A percentile compares a stretch with the other conserved stretches of the same genome.
These are phyloP conservation scores for Rhimphoctona megacephalus DNA, from an alignment of 2,888 invertebrate genomes.

Conservation along the genomic window DNA sequence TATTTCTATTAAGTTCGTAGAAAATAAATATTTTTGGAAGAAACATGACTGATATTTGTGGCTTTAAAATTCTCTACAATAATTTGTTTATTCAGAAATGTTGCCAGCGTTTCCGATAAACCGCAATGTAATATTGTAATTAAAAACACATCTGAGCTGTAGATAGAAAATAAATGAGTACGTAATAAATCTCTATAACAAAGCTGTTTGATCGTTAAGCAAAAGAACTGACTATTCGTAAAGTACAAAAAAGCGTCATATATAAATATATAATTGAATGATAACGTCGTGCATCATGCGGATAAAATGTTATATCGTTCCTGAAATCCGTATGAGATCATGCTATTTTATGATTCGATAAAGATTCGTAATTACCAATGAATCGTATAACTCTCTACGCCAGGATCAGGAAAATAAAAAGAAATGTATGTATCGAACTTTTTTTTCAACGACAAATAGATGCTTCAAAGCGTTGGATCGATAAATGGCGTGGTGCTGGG, in stretches of 20 bases:
- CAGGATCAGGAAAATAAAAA: slow-evolving; percentile 60
- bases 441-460: slow-evolving; percentile 51
- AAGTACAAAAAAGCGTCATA: slow-evolving; percentile 2
- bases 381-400: slow-evolving; percentile 57
- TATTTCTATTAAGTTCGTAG: neutral
- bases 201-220: slow-evolving; percentile 34
- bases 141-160: neutral
- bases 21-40: neutral
- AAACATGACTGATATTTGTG: neutral
- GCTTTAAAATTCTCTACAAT: neutral
- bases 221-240: slow-evolving; percentile 37
- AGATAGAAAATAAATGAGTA: neutral
- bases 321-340: slow-evolving; percentile 82
- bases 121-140: neutral
- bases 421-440: slow-evolving; percentile 29
- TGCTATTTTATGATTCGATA: slow-evolving; percentile 77
- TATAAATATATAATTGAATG: slow-evolving; percentile 26
- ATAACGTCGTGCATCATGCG: slow-evolving; percentile 78
- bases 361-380: slow-evolving; percentile 54
- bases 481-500: slow-evolving; percentile 46
- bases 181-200: neutral
- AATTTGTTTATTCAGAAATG: neutral
- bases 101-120: neutral
- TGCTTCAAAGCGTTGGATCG: slow-evolving; percentile 42
- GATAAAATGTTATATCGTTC: slow-evolving; percentile 69